Conservation (phyloP, 2,797 vertebrate genomes). For the Phalloptychus januarius region DNA sequence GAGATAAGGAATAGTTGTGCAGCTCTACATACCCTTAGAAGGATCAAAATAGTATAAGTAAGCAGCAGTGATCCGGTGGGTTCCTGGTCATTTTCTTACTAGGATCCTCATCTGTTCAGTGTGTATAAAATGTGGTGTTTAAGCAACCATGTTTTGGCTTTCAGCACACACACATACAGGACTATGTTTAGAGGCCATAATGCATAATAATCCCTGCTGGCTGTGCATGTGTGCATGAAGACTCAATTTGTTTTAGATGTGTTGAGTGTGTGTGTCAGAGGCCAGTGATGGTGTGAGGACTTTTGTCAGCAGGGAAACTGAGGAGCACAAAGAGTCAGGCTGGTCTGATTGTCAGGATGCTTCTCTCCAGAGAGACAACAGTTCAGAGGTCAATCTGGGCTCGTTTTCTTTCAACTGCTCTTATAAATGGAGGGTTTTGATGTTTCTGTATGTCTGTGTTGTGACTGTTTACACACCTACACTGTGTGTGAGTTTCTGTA, state of each 20-base stretch:
- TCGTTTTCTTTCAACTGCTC: conserved; percentile 52
- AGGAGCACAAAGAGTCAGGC: conserved; percentile 60
- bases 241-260: conserved; percentile 46
- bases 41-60: conserved; percentile 8
- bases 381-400: conserved; percentile 72
- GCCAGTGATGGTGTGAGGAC: conserved; percentile 54
- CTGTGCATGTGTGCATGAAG: conserved; percentile 41
- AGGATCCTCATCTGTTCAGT: not conserved
- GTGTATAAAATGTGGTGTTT: not conserved
- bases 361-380: conserved; percentile 62
- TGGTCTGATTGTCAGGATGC: conserved; percentile 54
- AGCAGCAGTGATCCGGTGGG: not conserved
- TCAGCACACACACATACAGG: not conserved
- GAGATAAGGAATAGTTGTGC: not conserved
- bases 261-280: conserved; percentile 53
- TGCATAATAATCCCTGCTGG: conserved; percentile 32
- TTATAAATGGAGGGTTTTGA: conserved; percentile 31
- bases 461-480: conserved; percentile 44
- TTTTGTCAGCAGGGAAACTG: conserved; percentile 54
- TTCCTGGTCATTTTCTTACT: conserved; percentile 15
- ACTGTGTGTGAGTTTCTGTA: conserved; percentile 59
- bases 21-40: not conserved
- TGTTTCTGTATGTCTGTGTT: conserved; percentile 18
- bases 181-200: conserved; percentile 12
- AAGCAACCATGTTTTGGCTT: not conserved